A percentile compares a stretch with the other conserved stretches of the same genome.
Conservation (phyloP, 2,113 vertebrate genomes). For the Sebastes fasciatus region DNA sequence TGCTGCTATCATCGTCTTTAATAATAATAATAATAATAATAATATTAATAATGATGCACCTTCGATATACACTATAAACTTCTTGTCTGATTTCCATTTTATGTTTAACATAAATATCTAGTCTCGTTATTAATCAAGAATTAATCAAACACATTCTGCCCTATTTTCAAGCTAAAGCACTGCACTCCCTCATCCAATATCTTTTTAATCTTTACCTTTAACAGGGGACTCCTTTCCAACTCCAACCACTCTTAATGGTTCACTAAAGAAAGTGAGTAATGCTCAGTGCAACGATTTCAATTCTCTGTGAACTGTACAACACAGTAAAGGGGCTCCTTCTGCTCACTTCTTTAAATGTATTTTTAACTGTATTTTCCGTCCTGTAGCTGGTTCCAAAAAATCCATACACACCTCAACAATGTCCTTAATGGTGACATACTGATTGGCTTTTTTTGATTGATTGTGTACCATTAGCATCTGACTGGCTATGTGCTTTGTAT, state of each 20-base stretch:
- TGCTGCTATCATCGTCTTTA: conserved; percentile 29
- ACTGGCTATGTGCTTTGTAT: neutral
- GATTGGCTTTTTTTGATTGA: neutral
- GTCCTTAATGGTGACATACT: conserved; percentile 13
- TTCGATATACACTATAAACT: conserved; percentile 3
- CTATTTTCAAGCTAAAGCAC: conserved; percentile 24
- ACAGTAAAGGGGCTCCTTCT: conserved; percentile 1
- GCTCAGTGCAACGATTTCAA: neutral
- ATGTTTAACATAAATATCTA: conserved; percentile 68
- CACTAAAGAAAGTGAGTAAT: conserved; percentile 19
- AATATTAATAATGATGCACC: neutral
- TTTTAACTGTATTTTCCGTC: neutral
- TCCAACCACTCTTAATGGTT: neutral
- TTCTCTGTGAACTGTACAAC: neutral
- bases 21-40: conserved; percentile 15
- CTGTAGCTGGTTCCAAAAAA: conserved; percentile 14
- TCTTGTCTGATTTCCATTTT: conserved; percentile 28
- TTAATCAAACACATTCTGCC: conserved; percentile 43
- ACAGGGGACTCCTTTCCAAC: neutral
- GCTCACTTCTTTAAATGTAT: neutral
- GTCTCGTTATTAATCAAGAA: conserved; percentile 46
- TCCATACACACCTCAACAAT: neutral
- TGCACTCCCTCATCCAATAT: conserved; percentile 23
- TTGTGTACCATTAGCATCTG: conserved; percentile 7
- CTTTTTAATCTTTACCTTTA: neutral